Conservation (phyloP, 2,888 invertebrate genomes). For the Plutella xylostella region DNA sequence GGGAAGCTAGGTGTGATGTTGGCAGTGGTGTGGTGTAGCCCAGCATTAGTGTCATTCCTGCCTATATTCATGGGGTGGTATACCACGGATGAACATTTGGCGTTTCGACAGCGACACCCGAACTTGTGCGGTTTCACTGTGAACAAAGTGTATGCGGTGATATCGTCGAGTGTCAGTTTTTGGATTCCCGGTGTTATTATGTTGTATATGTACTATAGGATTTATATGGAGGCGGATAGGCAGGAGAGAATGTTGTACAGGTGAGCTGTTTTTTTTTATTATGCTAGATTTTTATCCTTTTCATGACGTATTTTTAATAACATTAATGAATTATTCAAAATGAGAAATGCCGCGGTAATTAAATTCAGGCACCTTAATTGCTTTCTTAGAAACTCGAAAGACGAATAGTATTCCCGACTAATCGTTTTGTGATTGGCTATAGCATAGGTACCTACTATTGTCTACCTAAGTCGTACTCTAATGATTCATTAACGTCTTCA, state of each 20-base stretch:
- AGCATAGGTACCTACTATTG: no score
- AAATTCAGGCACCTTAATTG: no score
- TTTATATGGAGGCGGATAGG: slow-evolving; percentile 86
- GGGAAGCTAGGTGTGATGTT: slow-evolving; percentile 83
- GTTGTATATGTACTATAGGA: slow-evolving; percentile 92
- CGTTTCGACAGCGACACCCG: slow-evolving; percentile 75
- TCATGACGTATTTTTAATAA: neutral
- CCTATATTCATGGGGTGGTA: slow-evolving; percentile 97
- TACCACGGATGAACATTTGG: slow-evolving; percentile 84
- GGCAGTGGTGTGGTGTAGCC: slow-evolving; percentile 91
- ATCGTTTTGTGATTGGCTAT: no score
- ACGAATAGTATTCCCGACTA: no score
- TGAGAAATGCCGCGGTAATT: neutral
- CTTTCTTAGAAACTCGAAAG: no score
- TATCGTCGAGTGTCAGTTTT: slow-evolving; percentile 92
- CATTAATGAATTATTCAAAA: neutral
- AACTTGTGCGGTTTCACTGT: slow-evolving; percentile 86
- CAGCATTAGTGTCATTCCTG: slow-evolving; percentile 91
- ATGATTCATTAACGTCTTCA: no score
- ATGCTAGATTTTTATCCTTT: neutral
- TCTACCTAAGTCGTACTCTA: no score
- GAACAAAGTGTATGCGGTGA: slow-evolving; percentile 87
- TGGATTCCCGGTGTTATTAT: slow-evolving; percentile 95
- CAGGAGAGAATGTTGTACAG: slow-evolving; percentile 88
- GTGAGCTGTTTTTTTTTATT: slow-evolving; percentile 50